Base-by-base conservation (phyloP, 1,140 invertebrate genomes). In the Chironomus striatipennis region DNA sequence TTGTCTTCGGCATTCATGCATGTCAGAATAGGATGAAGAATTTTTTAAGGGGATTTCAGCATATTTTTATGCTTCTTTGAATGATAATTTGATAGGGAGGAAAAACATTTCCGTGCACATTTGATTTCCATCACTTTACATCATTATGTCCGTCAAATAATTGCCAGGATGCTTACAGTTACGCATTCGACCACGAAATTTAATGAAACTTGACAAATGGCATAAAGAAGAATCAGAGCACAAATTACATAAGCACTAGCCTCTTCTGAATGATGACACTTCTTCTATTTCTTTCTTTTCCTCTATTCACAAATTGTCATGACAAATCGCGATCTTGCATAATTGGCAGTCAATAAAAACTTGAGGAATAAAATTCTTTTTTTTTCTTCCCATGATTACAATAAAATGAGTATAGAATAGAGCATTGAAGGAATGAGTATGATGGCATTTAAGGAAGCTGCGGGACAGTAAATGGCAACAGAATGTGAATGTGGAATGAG, bases 271-370 rank as follows among this genome's bases (percentile, higher is more conserved):
- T 34, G 24, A 34, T 34, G 24, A 34, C 24, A 34, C 24, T 34
- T 34, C 1, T 34, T 34, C 24, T 34, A 34, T 34, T 34, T 34
- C 24, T 34, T 5, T 34, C 5, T 5, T 5, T 34, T 34, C 1
- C 5, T 34, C 47, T 57, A n/a, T 15, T 57, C 12, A 57, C 12
- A 57, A 57, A 47, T 47, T 57, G 47, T 57, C 47, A 57, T 34
- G 24, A 34, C 24, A 57, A 15, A n/a, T 57, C 47, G 47, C 47
- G 47, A 57, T 57, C n/a, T 57, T n/a, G 47, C 65, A 18, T 70
- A 70, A 70, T 70, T 70, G 65, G 18, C 65, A 70, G 65, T 70
- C 65, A 70, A 70, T 70, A 70, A 70, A 70, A 70, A 70, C 24
- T 34, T 34, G 24, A 34, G 5, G 24, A 34, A 34, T 2, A 70